Percentiles rank a stretch among this genome's conserved stretches.
These are phyloP conservation scores for Anolis sagrei DNA, from an alignment of 2,113 vertebrate species.

Conservation along the genomic window DNA sequence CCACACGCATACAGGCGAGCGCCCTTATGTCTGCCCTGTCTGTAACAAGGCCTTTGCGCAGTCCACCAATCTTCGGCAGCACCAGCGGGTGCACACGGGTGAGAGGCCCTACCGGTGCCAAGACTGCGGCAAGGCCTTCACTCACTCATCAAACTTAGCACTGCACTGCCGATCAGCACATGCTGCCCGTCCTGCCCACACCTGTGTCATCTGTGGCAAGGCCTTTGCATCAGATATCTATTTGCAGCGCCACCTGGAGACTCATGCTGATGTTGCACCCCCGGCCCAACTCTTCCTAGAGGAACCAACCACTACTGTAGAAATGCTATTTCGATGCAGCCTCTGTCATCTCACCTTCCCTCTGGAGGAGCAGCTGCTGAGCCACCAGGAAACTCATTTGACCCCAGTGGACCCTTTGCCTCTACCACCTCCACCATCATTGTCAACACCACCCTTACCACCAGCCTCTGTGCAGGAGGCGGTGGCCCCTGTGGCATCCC, in stretches of 20 bases:
- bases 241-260: conserved; percentile 74
- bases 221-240: conserved; percentile 67
- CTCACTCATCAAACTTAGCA: conserved; percentile 88
- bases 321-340: conserved; percentile 82
- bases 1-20: conserved; percentile 89
- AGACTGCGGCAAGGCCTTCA: conserved; percentile 87
- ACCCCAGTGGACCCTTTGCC: conserved; percentile 22
- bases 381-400: conserved; percentile 79
- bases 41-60: conserved; percentile 91
- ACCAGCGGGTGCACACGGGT: conserved; percentile 90
- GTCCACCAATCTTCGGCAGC: conserved; percentile 91
- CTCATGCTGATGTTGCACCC: conserved; percentile 59
- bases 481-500: conserved; percentile 73
- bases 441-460: conserved; percentile 49
- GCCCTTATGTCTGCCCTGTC: conserved; percentile 85
- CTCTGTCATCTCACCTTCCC: conserved; percentile 82
- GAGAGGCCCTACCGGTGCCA: conserved; percentile 85
- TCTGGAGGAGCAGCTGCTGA: conserved; percentile 78
- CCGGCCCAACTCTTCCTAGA: conserved; percentile 74
- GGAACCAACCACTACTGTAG: conserved; percentile 77
- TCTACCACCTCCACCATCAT: conserved; percentile 45
- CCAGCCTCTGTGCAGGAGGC: conserved; percentile 47
- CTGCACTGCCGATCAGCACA: conserved; percentile 84
- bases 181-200: neutral
- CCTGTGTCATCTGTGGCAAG: conserved; percentile 63